Base-by-base conservation (phyloP, 2,888 invertebrate species). In the Ochlodes sylvanus region DNA sequence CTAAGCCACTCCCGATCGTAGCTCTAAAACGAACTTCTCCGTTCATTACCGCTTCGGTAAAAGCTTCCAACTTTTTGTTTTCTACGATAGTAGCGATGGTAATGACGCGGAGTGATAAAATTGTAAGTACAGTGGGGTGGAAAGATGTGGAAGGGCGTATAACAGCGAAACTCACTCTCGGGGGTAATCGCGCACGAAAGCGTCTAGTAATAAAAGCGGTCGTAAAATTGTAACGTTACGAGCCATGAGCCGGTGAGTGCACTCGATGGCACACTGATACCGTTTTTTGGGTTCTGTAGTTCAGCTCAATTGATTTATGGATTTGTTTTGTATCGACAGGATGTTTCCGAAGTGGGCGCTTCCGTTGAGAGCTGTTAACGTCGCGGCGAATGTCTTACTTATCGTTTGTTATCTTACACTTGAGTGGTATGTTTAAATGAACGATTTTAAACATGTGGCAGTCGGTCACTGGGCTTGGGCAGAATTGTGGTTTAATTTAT, bases 101-200 rank as follows among this genome's bases (percentile, higher is more conserved):
- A 9, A 41, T 57, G 71, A 66, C 63, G 70, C 68, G 57, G 32
- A 61, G 74, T 77, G 81, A 80, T 79, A 73, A 69, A 72, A 78
- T 74, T 77, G 73, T 67, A 56, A 65, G 61, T 72, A 70, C 72
- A 69, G 75, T 73, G 72, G 82, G 83, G 83, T 82, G 67, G 67
- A 79, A 81, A 81, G 75, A 83, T 77, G 79, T 81, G 77, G 79
- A 80, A 78, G 80, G 86, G 89, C 87, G 80, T 80, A 86, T 92
- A 91, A 93, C 92, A 93, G 91, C 92, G 88, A 92, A 93, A 92
- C 92, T 91, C 92, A 93, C 92, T 93, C 92, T 84, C 83, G 91
- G 89, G 92, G 92, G 92, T 93, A 92, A 92, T 93, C 92, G 92
- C 80, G 91, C 91, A 92, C 91, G 92, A 93, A 93, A 93, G 92